These are phyloP conservation scores for Alces alces DNA, from an alignment of 2,113 vertebrate species.

Conservation along the genomic window DNA sequence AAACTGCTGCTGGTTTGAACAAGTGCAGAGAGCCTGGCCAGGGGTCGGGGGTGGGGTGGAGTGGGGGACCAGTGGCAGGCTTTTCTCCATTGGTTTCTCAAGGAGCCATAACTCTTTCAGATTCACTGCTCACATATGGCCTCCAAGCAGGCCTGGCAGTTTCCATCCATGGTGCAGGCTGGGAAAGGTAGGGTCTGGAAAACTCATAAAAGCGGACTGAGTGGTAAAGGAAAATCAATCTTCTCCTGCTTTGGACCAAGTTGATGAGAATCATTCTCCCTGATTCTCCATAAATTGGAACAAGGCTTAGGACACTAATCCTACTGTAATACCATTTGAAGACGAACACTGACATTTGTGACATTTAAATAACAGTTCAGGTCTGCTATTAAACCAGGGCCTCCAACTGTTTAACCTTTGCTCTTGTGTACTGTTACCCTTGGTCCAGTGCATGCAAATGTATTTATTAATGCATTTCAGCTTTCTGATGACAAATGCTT, in stretches of 20 bases:
- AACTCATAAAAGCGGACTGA: constrained; percentile 68
- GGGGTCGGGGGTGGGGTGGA: not conserved
- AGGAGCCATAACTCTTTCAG: constrained; percentile 61
- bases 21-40: not conserved
- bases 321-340: constrained; percentile 72
- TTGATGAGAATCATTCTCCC: constrained; percentile 72
- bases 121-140: constrained; percentile 64
- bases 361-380: constrained; percentile 70
- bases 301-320: constrained; percentile 72
- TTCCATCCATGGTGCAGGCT: constrained; percentile 35
- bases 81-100: constrained; percentile 43
- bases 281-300: constrained; percentile 73
- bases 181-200: constrained; percentile 66
- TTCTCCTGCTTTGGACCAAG: constrained; percentile 64
- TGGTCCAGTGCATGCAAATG: constrained; percentile 31
- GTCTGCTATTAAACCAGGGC: constrained; percentile 66
- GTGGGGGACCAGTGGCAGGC: not conserved
- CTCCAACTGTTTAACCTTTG: constrained; percentile 70
- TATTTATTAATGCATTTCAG: constrained; percentile 35
- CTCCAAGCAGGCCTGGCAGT: constrained; percentile 38
- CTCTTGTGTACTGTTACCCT: constrained; percentile 58
- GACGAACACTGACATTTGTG: constrained; percentile 70
- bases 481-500: not conserved
- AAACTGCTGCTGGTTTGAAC: not conserved
- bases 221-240: constrained; percentile 74